Percentiles rank a stretch among this genome's conserved stretches.
Conservation (phyloP, 2,888 invertebrate genomes). For the Napeogenes sylphis region DNA sequence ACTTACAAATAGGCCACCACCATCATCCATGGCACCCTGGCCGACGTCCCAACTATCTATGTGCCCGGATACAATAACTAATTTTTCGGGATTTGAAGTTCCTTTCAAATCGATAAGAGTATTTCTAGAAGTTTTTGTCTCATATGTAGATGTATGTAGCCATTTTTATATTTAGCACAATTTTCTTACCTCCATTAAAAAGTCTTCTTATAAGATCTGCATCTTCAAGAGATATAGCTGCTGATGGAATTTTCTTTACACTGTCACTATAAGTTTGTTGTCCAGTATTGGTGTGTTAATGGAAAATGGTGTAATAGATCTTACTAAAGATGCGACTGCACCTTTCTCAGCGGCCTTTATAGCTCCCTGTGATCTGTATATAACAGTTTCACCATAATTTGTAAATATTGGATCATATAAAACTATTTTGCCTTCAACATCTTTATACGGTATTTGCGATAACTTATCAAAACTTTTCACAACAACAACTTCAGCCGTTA, state of each 20-base stretch:
- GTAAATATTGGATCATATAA: slow-evolving; percentile 83
- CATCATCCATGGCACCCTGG: slow-evolving; percentile 92
- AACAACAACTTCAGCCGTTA: slow-evolving; percentile 85
- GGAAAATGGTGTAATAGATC: slow-evolving; percentile 87
- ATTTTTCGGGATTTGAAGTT: slow-evolving; percentile 52
- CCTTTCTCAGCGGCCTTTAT: slow-evolving; percentile 83
- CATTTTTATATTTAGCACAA: slow-evolving; percentile 80
- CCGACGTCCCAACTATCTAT: slow-evolving; percentile 94
- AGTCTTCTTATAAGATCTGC: slow-evolving; percentile 84
- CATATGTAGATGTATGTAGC: slow-evolving; percentile 77
- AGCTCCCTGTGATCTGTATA: slow-evolving; percentile 82
- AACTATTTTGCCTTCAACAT: slow-evolving; percentile 84
- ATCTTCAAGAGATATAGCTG: slow-evolving; percentile 87
- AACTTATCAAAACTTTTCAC: slow-evolving; percentile 83
- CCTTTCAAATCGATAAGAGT: slow-evolving; percentile 84
- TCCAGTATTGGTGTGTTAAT: slow-evolving; percentile 86
- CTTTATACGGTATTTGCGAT: slow-evolving; percentile 35
- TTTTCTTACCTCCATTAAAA: slow-evolving; percentile 71
- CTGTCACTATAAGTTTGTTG: slow-evolving; percentile 78
- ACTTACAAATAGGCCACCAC: slow-evolving; percentile 88
- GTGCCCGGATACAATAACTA: slow-evolving; percentile 89
- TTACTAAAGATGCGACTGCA: slow-evolving; percentile 85
- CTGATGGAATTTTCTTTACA: slow-evolving; percentile 82
- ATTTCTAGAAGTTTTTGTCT: slow-evolving; percentile 82
- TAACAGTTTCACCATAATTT: slow-evolving; percentile 81